Evolutionary conservation across 2,113 vertebrate species (phyloP).

Genomic region (Hemicordylus capensis): DNA sequence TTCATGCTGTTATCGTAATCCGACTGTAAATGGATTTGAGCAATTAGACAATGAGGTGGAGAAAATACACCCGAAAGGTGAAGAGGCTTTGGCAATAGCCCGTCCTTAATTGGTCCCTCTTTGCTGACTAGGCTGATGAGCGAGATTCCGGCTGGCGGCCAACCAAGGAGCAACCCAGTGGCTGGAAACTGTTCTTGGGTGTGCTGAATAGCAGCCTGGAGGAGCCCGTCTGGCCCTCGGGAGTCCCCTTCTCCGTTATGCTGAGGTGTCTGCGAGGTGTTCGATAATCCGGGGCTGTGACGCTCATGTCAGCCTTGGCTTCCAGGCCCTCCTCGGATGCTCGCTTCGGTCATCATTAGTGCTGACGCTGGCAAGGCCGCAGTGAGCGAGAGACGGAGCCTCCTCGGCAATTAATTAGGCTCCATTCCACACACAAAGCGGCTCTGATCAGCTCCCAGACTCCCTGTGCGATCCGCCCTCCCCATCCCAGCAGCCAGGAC

Average conservation of each 20-base stretch:
- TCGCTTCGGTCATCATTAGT: neutral
- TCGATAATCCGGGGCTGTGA: neutral
- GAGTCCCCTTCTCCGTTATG: neutral
- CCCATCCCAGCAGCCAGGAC: neutral
- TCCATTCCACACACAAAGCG: neutral
- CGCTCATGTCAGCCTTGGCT: neutral
- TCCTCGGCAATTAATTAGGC: conserved; percentile 5
- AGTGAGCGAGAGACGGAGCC: neutral
- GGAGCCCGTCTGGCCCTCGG: neutral
- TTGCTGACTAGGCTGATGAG: neutral
- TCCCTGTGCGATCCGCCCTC: neutral
- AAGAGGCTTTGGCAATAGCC: neutral
- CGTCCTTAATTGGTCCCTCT: neutral
- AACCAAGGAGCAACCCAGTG: neutral
- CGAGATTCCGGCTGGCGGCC: too few relatives aligned
- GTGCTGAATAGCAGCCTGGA: neutral
- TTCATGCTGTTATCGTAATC: neutral
- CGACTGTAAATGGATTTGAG: neutral
- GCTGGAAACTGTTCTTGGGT: neutral
- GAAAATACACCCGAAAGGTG: neutral
- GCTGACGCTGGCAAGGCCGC: neutral
- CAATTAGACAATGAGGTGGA: neutral
- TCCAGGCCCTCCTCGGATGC: neutral
- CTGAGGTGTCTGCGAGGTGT: neutral
- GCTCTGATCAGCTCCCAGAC: neutral